phyloP scores from a whole-genome alignment of 92 coral and sea anemone species.

The Phymanthus crucifer region DNA sequence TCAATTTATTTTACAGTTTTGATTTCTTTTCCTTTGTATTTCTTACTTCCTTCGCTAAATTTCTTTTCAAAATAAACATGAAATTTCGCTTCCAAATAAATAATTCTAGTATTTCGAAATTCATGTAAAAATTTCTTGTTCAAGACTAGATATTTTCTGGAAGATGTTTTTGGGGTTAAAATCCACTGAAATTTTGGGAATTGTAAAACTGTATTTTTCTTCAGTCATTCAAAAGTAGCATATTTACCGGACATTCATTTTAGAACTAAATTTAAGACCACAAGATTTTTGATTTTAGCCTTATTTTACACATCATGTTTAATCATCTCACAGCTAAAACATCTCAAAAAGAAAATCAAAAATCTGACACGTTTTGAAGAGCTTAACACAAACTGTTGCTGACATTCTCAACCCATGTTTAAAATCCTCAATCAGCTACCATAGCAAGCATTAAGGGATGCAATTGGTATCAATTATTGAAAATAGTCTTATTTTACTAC shows the following conservation, averaged over 20 bases:
- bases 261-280: not conserved
- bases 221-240: too few species aligned
- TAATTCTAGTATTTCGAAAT: too few species aligned
- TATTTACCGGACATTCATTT: not conserved
- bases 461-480: not conserved
- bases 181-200: too few species aligned
- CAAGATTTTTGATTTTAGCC: not conserved
- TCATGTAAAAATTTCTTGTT: too few species aligned
- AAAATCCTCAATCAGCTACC: not conserved
- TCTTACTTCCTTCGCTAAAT: not conserved
- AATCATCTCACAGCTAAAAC: not conserved
- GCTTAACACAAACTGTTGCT: not conserved
- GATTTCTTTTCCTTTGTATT: not conserved
- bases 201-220: too few species aligned
- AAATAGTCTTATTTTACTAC: constrained; percentile 4
- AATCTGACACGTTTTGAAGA: constrained; percentile 1
- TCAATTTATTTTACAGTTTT: not conserved
- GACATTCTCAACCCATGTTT: not conserved
- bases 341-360: not conserved
- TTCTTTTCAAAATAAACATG: not conserved
- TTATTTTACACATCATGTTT: not conserved
- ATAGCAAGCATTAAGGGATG: not conserved
- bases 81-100: not conserved
- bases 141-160: too few species aligned
- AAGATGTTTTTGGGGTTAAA: too few species aligned